phyloP scores from a whole-genome alignment of 2,797 vertebrate genomes.

The Gila robusta region DNA sequence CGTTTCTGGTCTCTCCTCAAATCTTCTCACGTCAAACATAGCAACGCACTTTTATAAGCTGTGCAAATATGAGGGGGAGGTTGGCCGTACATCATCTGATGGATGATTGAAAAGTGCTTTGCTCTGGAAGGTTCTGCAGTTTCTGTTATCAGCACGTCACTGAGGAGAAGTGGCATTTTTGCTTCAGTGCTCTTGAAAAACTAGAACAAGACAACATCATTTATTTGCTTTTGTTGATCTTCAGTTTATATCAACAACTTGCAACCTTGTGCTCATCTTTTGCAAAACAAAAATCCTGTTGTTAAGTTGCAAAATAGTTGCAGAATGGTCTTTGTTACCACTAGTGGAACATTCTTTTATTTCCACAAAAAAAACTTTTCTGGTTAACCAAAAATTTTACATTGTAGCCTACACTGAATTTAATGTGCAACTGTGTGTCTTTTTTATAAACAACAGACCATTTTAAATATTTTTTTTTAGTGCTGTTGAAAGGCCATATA shows the following conservation, averaged over 20 bases:
- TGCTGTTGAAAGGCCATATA: too few species aligned
- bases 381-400: background rate
- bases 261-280: background rate
- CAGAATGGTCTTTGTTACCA: background rate
- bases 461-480: too few species aligned
- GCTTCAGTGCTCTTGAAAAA: background rate
- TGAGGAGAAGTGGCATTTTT: constrained; percentile 20
- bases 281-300: background rate
- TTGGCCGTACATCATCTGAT: constrained; percentile 20
- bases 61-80: constrained; percentile 40
- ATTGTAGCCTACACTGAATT: background rate
- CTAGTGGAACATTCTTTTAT: background rate
- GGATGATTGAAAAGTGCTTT: constrained; percentile 8
- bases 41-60: constrained; percentile 22
- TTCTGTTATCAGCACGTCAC: constrained; percentile 8
- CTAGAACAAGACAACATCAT: background rate
- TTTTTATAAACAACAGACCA: background rate
- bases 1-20: constrained; percentile 35
- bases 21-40: constrained; percentile 42
- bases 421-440: background rate
- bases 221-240: background rate
- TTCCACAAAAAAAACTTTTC: background rate
- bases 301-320: background rate
- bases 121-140: constrained; percentile 9
- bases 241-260: background rate